Percentiles rank a stretch among this genome's conserved stretches.
These are phyloP conservation scores for Nylanderia fulva DNA, from an alignment of 1,140 invertebrate species.

Conservation along the genomic window DNA sequence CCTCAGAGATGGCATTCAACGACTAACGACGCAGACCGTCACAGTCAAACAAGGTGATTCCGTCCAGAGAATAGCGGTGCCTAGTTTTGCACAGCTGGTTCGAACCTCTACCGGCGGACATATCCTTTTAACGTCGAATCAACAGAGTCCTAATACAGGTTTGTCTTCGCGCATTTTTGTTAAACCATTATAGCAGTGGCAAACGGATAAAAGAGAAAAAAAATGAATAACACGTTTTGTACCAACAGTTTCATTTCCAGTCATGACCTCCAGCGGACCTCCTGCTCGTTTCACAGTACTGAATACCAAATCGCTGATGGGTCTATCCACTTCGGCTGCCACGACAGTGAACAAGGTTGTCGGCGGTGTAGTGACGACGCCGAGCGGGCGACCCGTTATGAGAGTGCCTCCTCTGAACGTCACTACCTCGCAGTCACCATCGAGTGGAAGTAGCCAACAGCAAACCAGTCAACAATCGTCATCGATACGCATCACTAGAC, in stretches of 20 bases:
- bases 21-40: slow-evolving; percentile 81
- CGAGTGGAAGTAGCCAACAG: slow-evolving; percentile 63
- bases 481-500: slow-evolving; percentile 76
- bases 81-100: slow-evolving; percentile 88
- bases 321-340: slow-evolving; percentile 77
- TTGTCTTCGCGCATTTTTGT: slow-evolving; percentile 36
- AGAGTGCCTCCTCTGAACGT: slow-evolving; percentile 85
- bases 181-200: slow-evolving; percentile 11
- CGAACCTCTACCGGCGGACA: slow-evolving; percentile 90
- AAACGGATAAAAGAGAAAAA: slow-evolving; percentile 23
- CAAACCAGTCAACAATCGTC: slow-evolving; percentile 67
- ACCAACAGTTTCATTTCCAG: slow-evolving; percentile 81
- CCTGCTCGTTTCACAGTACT: slow-evolving; percentile 86
- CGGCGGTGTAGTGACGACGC: slow-evolving; percentile 78
- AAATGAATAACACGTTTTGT: slow-evolving; percentile 64
- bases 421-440: slow-evolving; percentile 73
- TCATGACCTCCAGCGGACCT: slow-evolving; percentile 85
- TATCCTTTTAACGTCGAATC: slow-evolving; percentile 87
- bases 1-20: slow-evolving; percentile 81
- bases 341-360: slow-evolving; percentile 79
- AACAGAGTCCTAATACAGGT: slow-evolving; percentile 84
- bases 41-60: slow-evolving; percentile 84
- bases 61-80: slow-evolving; percentile 86
- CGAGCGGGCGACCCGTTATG: slow-evolving; percentile 83
- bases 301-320: slow-evolving; percentile 85